Evolutionary conservation across 2,888 invertebrate species (phyloP), one percentile per base, ranked within the genome.

Genomic region (Ferdinandea cuprea): DNA sequence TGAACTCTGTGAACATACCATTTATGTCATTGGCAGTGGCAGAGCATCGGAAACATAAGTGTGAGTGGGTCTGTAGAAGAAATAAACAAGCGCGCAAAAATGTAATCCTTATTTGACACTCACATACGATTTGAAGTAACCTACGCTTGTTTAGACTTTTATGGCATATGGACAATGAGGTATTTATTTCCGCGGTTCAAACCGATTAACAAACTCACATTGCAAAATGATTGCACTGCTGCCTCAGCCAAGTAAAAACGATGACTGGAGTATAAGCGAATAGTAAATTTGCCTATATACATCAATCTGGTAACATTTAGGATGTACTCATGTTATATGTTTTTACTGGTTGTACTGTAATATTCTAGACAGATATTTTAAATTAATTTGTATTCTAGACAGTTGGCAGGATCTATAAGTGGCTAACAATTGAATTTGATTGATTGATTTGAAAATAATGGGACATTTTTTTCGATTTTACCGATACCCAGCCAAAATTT

Each of bases 101-200:
- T 59, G n/a, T 48, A 59, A 50, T 59, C 58, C 72, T 72, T 72
- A 72, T 54, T 54, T 63, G 42, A 63, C 25, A 52, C 54, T 63
- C 32, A 35, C 44, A 52, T 15, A 19, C 21, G 19, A 63, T 19
- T 2, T 25, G n/a, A 71, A 19, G 5, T 50, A 52, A n/a, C 72
- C 63, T 46, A 72, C 72, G 37, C 61, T 50, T 17, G 1, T 37
- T 28, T 30, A 28, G 25, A 28, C 44, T 42, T 72, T 63, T 63
- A 54, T 63, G 72, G 54, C 17, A 44, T 44, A n/a, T 25, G 11
- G 37, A 9, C 35, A 63, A 19, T 37, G 42, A 35, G 17, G 25
- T 52, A 52, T 63, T 28, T 15, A 72, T 52, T 72, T 72, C 72
- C 63, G 72, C 15, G 54, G 32, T 17, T 17, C 15, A 37, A 35